Evolutionary conservation across 1,140 invertebrate species (phyloP), one percentile per base, ranked within the genome.

Genomic region (Pogonomyrmex barbatus): DNA sequence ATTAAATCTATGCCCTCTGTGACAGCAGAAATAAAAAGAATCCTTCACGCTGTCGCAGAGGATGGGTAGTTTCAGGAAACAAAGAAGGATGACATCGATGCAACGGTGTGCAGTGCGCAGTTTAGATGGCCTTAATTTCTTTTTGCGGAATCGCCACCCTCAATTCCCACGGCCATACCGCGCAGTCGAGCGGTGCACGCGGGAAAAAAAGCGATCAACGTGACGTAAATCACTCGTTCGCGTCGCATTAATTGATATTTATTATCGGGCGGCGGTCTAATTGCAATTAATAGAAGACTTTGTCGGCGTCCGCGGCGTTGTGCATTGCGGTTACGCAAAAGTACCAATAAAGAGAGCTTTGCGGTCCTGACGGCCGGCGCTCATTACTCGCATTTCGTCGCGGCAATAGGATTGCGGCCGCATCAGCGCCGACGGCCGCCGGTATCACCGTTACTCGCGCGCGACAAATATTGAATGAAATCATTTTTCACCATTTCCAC

Each of bases 261-360:
- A 95, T 92, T 92, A 92, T 93, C 90, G 89, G 88, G 82, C 68
- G 77, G 86, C 88, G 91, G 91, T 91, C 90, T 93, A 94, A 94
- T 94, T 93, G 92, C 93, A 93, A 94, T 94, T 94, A 94, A 94
- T 94, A 94, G 86, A 92, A 93, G 92, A 94, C 93, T 95, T 95
- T 94, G 94, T 94, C 94, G 94, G 94, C 92, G 88, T 83, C 86
- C 62, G 86, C 65, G 91, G 56, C 84, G 90, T 92, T 88, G 90
- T 89, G 91, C 91, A 91, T 94, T 95, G 94, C 88, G 94, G 94
- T 95, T 92, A 90, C 87, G 89, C 91, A 90, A 93, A 93, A 93
- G 92, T 89, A 93, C 91, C 93, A 92, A 94, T 92, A 93, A 94
- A 94, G 91, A 92, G 88, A 75, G 75, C 90, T 60, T 83, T 93